Base-by-base conservation (phyloP, 2,113 vertebrate species). In the Dipodomys spectabilis region DNA sequence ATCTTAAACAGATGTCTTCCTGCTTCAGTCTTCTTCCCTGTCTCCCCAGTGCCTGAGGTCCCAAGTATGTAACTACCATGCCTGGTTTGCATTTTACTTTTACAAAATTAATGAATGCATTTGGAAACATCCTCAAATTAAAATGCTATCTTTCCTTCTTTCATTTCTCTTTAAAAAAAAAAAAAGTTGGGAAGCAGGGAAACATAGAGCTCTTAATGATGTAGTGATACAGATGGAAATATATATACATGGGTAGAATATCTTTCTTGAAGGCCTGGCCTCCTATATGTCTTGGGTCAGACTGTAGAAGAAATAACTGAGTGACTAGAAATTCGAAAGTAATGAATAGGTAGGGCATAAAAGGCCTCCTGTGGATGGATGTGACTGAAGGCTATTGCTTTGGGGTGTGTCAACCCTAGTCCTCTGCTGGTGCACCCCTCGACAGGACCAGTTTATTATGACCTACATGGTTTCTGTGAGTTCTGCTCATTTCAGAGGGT, bases 101-200 rank as follows among this genome's bases (percentile, higher is more conserved):
- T 71, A 69, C 35, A 94, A 95, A 57, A 96, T 92, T 75, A 93
- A 92, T 84, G 68, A 88, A 90, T 83, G 22, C 30, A 4, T 95
- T 95, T 87, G 69, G 83, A 84, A 74, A 88, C 7, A 78, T 67
- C 45, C 44, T 1, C 7, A 93, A 91, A 67, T 88, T 78, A 80
- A 87, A 92, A 80, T 45, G 65, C 22, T 88, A 67, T 35, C 32
- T 92, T 93, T 93, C 44, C 44, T 84, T 64, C 32, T 18, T 73
- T 20, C n/a, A 62, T 35, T 69, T 2, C 16, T 25, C 7, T 53
- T 75, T 3, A 16, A 16, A 57, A 85, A 10, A 86, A 81, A 67
- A 62, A 60, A 64, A 71, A 45, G 12, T 9, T 35, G 44, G 57
- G 25, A 27, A 72, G 7, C 3, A 53, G 49, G 49, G 2, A 53